Conservation (phyloP, 2,888 invertebrate genomes). For the Rhimphoctona megacephalus region DNA sequence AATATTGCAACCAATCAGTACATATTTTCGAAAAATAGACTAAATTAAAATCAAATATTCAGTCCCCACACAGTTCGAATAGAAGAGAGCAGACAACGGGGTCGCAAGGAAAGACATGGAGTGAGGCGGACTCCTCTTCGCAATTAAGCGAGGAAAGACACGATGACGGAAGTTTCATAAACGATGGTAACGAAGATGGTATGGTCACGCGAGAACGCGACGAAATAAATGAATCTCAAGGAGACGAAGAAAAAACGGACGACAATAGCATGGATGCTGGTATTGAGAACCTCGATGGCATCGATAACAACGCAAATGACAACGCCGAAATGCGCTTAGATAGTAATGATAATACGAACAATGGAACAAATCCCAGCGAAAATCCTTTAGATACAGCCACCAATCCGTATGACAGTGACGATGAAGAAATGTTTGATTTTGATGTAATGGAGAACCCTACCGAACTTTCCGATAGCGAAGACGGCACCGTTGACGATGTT, state of each 20-base stretch:
- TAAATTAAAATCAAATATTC: too few species aligned
- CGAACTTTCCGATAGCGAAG: not conserved
- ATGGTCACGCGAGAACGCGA: conserved; percentile 29
- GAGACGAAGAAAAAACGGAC: conserved; percentile 8
- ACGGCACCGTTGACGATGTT: conserved; percentile 5
- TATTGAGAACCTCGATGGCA: conserved; percentile 9
- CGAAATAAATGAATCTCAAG: conserved; percentile 34
- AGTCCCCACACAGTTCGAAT: too few species aligned
- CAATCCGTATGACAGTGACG: conserved; percentile 13
- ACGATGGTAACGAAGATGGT: conserved; percentile 19
- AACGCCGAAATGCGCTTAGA: conserved; percentile 21
- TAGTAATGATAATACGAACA: not conserved
- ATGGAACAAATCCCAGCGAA: not conserved
- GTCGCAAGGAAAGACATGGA: too few species aligned
- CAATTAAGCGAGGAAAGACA: too few species aligned
- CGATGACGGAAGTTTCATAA: too few species aligned
- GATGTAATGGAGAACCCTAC: too few species aligned
- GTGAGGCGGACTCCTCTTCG: too few species aligned
- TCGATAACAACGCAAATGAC: conserved; percentile 18
- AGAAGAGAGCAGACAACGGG: too few species aligned
- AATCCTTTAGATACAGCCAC: not conserved
- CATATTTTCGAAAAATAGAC: too few species aligned
- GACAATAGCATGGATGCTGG: conserved; percentile 10
- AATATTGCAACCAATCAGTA: too few species aligned
- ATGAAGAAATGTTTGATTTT: not conserved